Evolutionary conservation across 2,888 invertebrate species (phyloP).

Genomic region (Sisyra nigra): DNA sequence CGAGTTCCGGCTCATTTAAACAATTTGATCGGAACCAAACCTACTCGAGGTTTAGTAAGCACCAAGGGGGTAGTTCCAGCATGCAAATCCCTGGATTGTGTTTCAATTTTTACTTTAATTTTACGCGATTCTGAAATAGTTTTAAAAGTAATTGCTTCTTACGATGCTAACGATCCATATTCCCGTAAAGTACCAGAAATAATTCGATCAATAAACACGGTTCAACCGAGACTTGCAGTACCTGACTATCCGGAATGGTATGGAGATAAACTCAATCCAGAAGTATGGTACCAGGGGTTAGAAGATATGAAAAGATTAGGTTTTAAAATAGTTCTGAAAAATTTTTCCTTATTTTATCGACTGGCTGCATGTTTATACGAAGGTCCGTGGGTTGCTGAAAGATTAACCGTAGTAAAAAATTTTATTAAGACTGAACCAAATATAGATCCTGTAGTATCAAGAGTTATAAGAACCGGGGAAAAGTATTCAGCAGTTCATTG

Average conservation of each 20-base stretch:
- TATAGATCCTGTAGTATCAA: neutral
- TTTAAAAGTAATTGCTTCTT: neutral
- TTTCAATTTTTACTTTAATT: slow-evolving; percentile 1
- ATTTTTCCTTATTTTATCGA: neutral
- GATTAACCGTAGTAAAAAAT: neutral
- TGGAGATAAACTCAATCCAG: neutral
- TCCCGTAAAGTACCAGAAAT: neutral
- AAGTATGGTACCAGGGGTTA: neutral
- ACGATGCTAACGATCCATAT: slow-evolving; percentile 1
- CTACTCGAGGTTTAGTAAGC: neutral
- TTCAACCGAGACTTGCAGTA: neutral
- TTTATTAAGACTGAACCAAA: neutral
- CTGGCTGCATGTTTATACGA: neutral
- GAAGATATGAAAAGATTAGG: neutral
- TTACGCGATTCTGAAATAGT: neutral
- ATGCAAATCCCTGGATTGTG: slow-evolving; percentile 1
- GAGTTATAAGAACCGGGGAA: neutral
- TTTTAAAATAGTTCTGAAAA: neutral
- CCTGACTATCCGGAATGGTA: neutral
- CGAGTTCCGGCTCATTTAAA: slow-evolving; percentile 3
- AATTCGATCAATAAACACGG: neutral
- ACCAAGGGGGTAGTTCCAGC: slow-evolving; percentile 1
- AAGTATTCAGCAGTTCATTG: neutral
- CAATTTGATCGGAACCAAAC: slow-evolving; percentile 3
- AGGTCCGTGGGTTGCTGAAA: slow-evolving; percentile 3